These are phyloP conservation scores for Apodemus sylvaticus DNA, from an alignment of 2,113 vertebrate species.

Conservation along the genomic window DNA sequence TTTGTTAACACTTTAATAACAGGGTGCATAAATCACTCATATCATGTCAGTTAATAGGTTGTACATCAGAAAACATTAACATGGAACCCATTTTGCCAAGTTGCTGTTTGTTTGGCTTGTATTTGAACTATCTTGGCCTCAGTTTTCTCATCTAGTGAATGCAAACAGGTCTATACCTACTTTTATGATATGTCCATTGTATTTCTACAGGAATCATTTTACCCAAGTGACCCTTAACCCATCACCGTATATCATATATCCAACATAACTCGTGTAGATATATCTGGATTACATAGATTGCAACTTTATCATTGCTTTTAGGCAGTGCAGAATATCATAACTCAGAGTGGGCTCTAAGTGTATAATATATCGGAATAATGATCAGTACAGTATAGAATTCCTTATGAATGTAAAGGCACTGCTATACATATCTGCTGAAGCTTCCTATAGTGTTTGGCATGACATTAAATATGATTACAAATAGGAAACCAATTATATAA, in stretches of 20 bases:
- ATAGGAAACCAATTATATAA: conserved; percentile 17
- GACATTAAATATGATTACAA: not conserved
- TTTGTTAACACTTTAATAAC: not conserved
- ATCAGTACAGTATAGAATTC: not conserved
- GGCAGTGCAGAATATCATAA: not conserved
- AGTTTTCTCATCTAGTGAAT: not conserved
- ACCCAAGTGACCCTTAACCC: not conserved
- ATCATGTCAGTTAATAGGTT: not conserved
- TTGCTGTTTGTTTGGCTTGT: not conserved
- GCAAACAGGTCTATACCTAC: not conserved
- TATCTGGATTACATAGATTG: not conserved
- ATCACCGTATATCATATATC: not conserved
- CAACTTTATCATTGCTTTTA: not conserved
- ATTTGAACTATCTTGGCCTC: not conserved
- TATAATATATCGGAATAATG: not conserved
- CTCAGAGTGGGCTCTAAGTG: not conserved
- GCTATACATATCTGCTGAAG: not conserved
- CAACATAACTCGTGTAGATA: not conserved
- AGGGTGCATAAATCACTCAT: not conserved
- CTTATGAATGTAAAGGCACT: not conserved
- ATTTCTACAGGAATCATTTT: not conserved
- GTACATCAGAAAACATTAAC: not conserved
- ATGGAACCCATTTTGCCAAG: not conserved
- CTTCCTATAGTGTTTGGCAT: not conserved
- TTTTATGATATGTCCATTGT: not conserved